Conservation (phyloP, 2,888 invertebrate species). For the Leucophora obtusa region DNA sequence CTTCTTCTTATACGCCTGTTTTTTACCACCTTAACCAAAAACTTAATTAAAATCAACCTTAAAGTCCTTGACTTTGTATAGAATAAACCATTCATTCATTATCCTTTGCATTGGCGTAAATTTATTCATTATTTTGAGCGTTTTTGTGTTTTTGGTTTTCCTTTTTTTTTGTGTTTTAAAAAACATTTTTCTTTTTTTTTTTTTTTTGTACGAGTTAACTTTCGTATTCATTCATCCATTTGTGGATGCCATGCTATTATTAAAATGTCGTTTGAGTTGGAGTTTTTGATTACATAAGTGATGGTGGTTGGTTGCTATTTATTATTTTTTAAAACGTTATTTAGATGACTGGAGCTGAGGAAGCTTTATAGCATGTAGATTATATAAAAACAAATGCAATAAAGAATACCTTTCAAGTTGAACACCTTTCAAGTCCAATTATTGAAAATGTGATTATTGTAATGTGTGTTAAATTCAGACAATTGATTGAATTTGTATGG, state of each 20-base stretch:
- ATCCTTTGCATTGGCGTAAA: slow-evolving; percentile 54
- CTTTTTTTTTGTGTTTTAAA: slow-evolving; percentile 7
- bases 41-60: slow-evolving; percentile 60
- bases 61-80: slow-evolving; percentile 63
- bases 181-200: too few relatives aligned
- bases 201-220: not conserved
- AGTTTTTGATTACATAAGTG: slow-evolving; percentile 22
- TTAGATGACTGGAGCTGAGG: not conserved
- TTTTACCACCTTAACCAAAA: slow-evolving; percentile 49
- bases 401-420: slow-evolving; percentile 64
- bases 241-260: slow-evolving; percentile 28
- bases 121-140: slow-evolving; percentile 56
- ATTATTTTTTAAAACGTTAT: slow-evolving; percentile 1
- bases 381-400: not conserved
- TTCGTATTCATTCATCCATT: slow-evolving; percentile 20
- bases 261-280: slow-evolving; percentile 15
- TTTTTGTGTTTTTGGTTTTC: slow-evolving; percentile 24
- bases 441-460: slow-evolving; percentile 55
- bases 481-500: slow-evolving; percentile 10
- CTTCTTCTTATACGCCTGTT: slow-evolving; percentile 21
- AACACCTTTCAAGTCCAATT: slow-evolving; percentile 66
- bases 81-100: slow-evolving; percentile 41
- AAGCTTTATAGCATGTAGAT: not conserved
- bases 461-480: slow-evolving; percentile 5
- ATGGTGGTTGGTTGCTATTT: slow-evolving; percentile 30